A percentile compares a stretch with the other conserved stretches of the same genome.
These are phyloP conservation scores for Cephus spinipes DNA, from an alignment of 2,888 invertebrate genomes.

Conservation along the genomic window DNA sequence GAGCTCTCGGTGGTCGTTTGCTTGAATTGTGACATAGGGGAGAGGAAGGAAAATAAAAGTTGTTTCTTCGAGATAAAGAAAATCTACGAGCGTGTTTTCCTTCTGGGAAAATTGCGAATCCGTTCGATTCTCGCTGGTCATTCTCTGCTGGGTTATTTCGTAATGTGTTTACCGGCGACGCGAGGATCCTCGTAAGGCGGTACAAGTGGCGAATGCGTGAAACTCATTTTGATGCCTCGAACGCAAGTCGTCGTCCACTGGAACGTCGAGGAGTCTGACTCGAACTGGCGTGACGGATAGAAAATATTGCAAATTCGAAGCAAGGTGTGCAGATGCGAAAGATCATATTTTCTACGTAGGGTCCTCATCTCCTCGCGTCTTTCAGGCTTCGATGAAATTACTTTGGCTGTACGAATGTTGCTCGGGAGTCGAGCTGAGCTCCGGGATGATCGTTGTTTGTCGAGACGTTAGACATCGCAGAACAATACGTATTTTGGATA, in stretches of 20 bases:
- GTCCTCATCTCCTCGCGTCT: background rate
- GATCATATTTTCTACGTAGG: background rate
- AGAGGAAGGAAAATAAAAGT: conserved; percentile 4
- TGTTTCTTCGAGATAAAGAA: background rate
- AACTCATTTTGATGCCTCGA: background rate
- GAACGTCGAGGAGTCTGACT: no score
- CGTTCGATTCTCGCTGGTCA: background rate
- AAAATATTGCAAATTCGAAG: background rate
- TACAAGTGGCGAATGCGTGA: background rate
- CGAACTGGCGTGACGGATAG: background rate
- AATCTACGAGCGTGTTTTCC: conserved; percentile 7
- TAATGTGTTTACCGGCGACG: background rate
- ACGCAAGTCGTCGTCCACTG: no score
- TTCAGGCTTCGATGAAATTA: background rate
- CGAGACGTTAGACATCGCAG: background rate
- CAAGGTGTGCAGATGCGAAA: no score
- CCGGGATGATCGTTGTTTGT: background rate
- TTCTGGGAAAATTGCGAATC: conserved; percentile 4
- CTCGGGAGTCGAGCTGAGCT: background rate
- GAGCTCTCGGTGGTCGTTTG: background rate
- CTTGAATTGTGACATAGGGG: background rate
- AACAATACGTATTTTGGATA: background rate
- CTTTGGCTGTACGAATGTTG: background rate
- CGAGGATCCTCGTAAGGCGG: background rate
- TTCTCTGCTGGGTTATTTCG: background rate